phyloP scores from a whole-genome alignment of 2,113 vertebrate genomes.

The Lepisosteus osseus region DNA sequence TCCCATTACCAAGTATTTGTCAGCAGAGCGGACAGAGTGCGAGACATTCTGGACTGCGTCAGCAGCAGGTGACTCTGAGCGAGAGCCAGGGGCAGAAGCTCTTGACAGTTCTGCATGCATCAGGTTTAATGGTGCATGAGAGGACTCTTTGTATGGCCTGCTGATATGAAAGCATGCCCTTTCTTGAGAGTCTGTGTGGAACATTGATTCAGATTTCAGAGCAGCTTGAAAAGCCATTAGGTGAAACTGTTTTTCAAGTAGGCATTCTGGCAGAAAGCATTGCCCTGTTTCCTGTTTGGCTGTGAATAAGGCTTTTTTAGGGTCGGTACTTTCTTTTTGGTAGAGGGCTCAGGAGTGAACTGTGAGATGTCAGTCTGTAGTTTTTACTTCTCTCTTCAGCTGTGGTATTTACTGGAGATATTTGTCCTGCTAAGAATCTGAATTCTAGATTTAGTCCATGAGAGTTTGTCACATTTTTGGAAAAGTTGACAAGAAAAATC shows the following conservation, averaged over 20 bases:
- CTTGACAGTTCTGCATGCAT: not conserved
- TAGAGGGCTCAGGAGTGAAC: no score
- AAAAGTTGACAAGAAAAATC: no score
- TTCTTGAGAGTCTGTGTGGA: slow-evolving; percentile 4
- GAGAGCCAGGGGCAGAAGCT: not conserved
- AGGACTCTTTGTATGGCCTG: slow-evolving; percentile 12
- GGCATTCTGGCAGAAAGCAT: not conserved
- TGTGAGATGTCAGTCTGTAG: no score
- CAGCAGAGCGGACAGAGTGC: not conserved
- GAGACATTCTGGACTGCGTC: not conserved
- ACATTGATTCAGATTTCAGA: not conserved
- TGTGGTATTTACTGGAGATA: no score
- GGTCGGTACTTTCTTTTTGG: no score
- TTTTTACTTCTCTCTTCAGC: no score
- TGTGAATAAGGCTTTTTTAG: no score
- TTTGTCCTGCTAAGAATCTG: no score
- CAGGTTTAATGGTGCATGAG: slow-evolving; percentile 21
- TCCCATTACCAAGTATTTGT: not conserved
- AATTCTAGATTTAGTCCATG: no score
- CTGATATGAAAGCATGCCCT: slow-evolving; percentile 15
- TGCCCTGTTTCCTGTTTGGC: no score
- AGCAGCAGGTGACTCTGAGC: not conserved
- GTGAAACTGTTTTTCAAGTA: slow-evolving; percentile 18
- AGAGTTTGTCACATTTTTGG: no score
- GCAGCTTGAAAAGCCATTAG: slow-evolving; percentile 18